Evolutionary conservation across 2,888 invertebrate genomes (phyloP), one percentile per base, ranked within the genome.

Genomic region (Ctenicera cuprea): DNA sequence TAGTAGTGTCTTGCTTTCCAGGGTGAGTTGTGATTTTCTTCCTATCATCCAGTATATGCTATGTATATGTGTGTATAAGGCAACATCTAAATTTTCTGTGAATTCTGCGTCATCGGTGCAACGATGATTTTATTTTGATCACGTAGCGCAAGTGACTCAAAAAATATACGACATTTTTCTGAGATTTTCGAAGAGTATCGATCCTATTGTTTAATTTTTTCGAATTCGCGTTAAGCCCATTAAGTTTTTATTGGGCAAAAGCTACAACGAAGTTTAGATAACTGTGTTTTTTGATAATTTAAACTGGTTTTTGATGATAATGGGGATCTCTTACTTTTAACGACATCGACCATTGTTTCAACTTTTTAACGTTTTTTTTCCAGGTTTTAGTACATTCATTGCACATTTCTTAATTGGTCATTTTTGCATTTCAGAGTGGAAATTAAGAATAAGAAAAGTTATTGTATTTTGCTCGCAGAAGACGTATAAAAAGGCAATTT

Each of bases 201-300:
- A 65, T 69, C 61, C 73, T 70, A 76, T 76, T 76, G 76, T 76
- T 71, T 59, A 41, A 71, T 63, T 76, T 76, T 73, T 76, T 62
- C 50, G 26, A 20, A 65, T 54, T 65, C 69, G 30, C 48, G 38
- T 70, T 50, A 61, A 45, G 69, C 59, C 64, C 59, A 65, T 63
- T 66, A 72, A 72, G 50, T 62, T 62, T 52, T 69, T 62, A 7
- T 41, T 9, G 8, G 0, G 4, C 22, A 62, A 64, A 70, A 50
- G 41, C 14, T 72, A 61, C 61, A 48, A 26, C 30, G 45, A 20
- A 57, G 59, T 72, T 72, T 66, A 72, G 66, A 72, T 66, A 66
- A 72, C 37, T 30, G 45, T 45, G 59, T 63, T 73, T 65, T 68
- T 67, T 12, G 54, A 62, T 63, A 57, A 73, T 30, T 54, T 62